Conservation (phyloP, 2,888 invertebrate genomes). For the Lycocerus yunnanus region DNA sequence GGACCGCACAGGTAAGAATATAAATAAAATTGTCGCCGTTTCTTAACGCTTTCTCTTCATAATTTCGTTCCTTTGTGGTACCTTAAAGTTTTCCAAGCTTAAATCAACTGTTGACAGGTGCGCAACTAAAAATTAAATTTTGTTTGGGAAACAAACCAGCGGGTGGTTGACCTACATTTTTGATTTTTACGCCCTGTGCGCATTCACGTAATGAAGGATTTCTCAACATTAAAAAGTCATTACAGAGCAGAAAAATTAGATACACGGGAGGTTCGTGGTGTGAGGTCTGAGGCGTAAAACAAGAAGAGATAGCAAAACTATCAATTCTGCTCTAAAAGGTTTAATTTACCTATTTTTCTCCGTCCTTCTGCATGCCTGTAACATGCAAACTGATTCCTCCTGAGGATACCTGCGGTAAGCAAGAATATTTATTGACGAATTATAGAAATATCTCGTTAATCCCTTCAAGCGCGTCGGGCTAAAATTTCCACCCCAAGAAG, state of each 20-base stretch:
- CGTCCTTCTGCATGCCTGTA: no score
- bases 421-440: no score
- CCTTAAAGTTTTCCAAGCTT: conserved; percentile 2
- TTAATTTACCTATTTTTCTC: no score
- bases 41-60: background rate
- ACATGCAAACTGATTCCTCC: no score
- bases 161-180: background rate
- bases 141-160: conserved; percentile 8
- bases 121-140: background rate
- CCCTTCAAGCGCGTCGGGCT: no score
- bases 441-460: no score
- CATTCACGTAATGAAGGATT: background rate
- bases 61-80: background rate
- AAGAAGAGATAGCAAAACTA: no score
- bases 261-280: background rate
- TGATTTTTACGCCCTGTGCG: background rate
- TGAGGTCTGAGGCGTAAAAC: background rate
- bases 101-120: conserved; percentile 14
- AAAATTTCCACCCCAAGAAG: no score
- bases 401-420: no score
- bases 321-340: no score
- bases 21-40: background rate
- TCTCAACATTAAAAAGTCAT: background rate
- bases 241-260: background rate
- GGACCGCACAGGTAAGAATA: background rate